Base-by-base conservation (phyloP, 2,113 vertebrate species). In the Anseranas semipalmata region DNA sequence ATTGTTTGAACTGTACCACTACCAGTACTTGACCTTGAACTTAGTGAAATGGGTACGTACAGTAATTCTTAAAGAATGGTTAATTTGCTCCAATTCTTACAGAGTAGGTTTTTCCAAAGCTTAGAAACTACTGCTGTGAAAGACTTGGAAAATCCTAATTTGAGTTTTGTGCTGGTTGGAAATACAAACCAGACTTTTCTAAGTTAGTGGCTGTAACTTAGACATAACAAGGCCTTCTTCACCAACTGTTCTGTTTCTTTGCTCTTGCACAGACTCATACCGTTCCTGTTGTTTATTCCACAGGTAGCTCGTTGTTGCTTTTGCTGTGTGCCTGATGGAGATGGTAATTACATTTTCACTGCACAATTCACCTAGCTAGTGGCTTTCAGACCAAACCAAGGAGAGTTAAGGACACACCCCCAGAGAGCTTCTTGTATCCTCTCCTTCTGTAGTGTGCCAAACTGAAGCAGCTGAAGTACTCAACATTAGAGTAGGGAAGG, bases 261-360 rank as follows among this genome's bases (percentile, higher is more conserved):
- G 52, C 24, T 68, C 24, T 45, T 85, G 15, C 63, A 48, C 35
- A 21, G 75, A 48, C n/a, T 83, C 73, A 93, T 66, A 91, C 32
- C 9, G 16, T 91, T 93, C 45, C 72, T 83, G 83, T 77, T 86
- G 87, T 97, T 88, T 83, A 46, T 93, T 93, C 91, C 76, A 27
- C 97, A 99, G 99, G 98, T 99, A 89, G 99, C 99, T 77, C 99
- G 99, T 68, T 99, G 99, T 96, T 99, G 99, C 93, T 99, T 99
- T 97, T 99, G 99, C 97, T 99, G 98, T 3, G 76, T 94, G 33
- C 95, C 96, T 33, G 98, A 99, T 2, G 98, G 98, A 97, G 98
- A 98, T 1, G 99, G 99, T 99, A 97, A 98, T 97, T 96, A 92
- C 37, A 9, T 70, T 89, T 89, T 90, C 35, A 56, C 50, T 80